These are phyloP conservation scores for Diachasma alloeum DNA, from an alignment of 1,140 invertebrate species.

Conservation along the genomic window DNA sequence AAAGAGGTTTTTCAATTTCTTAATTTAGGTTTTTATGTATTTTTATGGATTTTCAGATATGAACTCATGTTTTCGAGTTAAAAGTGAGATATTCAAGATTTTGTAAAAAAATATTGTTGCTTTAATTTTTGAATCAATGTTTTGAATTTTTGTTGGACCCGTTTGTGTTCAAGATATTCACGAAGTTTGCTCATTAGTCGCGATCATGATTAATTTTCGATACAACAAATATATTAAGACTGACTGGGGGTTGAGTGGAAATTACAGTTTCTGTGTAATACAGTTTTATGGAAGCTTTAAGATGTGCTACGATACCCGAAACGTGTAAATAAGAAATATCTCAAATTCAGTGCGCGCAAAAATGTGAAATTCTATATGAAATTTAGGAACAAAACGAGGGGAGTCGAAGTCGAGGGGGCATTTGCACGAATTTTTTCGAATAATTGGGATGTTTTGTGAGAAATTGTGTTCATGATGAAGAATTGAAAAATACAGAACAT, in stretches of 20 bases:
- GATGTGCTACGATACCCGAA: conserved; percentile 17
- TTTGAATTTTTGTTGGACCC: no score
- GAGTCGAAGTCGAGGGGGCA: not conserved
- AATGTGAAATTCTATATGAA: conserved; percentile 18
- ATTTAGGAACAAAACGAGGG: not conserved
- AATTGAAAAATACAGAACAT: no score
- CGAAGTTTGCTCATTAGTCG: no score
- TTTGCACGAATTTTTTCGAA: not conserved
- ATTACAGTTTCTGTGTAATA: conserved; percentile 14
- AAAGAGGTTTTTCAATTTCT: no score
- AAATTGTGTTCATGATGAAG: no score
- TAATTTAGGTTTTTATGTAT: no score
- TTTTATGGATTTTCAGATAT: no score
- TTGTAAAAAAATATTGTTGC: no score
- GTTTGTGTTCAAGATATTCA: no score
- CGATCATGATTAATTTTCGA: not conserved
- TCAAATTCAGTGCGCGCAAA: not conserved
- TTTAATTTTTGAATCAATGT: no score
- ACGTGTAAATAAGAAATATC: conserved; percentile 3
- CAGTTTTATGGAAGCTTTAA: conserved; percentile 25
- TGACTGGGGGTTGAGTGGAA: conserved; percentile 4
- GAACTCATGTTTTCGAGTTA: no score
- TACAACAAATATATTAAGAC: not conserved
- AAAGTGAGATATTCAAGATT: no score
- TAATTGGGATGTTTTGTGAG: not conserved